Evolutionary conservation across 2,797 vertebrate genomes (phyloP).

Genomic region (Argya squamiceps): DNA sequence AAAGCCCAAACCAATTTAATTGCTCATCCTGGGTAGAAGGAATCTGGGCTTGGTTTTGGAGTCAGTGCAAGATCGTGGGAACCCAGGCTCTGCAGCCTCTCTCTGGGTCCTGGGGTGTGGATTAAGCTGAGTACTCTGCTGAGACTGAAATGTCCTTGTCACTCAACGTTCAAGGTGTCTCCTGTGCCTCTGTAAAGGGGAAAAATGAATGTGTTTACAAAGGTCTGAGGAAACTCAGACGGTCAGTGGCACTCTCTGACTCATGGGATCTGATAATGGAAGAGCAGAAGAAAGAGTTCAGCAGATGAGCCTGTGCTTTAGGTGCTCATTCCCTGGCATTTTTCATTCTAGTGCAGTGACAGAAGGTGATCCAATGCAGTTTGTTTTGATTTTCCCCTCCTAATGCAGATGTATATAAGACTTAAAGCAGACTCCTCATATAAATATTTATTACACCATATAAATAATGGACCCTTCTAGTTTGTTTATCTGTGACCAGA

Average conservation of each 20-base stretch:
- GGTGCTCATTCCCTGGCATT: neutral
- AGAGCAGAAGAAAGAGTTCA: neutral
- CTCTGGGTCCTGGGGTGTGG: neutral
- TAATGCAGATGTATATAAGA: neutral
- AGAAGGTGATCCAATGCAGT: neutral
- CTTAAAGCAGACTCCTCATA: neutral
- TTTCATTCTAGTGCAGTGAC: neutral
- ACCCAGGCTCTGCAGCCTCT: neutral
- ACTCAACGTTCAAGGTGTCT: neutral
- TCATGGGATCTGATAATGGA: neutral
- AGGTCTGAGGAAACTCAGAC: neutral
- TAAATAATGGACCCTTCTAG: neutral
- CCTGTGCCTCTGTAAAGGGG: neutral
- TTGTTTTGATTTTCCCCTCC: conserved; percentile 29
- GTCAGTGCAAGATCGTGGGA: fast-evolving
- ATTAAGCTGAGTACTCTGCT: neutral
- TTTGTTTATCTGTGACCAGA: neutral
- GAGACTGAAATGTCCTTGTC: neutral
- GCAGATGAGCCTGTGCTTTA: neutral
- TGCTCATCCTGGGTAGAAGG: neutral
- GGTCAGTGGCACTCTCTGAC: neutral
- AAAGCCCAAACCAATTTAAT: neutral
- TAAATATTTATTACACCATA: conserved; percentile 38
- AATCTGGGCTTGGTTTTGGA: neutral
- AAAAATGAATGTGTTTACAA: neutral